phyloP scores from a whole-genome alignment of 2,797 vertebrate genomes.

The Sarcoramphus papa region DNA sequence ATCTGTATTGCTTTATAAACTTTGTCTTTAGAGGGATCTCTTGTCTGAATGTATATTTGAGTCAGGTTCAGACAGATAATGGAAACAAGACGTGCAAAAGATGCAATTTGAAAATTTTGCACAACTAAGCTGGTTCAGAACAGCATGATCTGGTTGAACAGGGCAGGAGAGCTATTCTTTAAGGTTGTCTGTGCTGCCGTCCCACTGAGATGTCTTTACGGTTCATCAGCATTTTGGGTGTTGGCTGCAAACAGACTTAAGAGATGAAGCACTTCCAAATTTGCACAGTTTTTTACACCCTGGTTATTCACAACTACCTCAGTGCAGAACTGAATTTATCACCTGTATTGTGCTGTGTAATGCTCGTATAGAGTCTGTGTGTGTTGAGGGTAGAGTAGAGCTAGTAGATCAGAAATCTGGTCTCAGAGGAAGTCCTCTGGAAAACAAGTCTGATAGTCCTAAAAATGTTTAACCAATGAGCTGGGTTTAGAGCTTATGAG shows the following conservation, averaged over 20 bases:
- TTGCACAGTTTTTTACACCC: not conserved
- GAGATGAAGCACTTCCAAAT: not conserved
- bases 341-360: not conserved
- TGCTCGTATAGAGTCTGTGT: not conserved
- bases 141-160: not conserved
- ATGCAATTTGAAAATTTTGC: not conserved
- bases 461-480: not conserved
- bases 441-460: not conserved
- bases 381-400: not conserved
- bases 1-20: not conserved
- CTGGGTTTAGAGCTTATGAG: not conserved
- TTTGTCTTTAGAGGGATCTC: not conserved
- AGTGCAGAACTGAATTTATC: not conserved
- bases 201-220: not conserved
- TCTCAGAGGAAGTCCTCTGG: not conserved
- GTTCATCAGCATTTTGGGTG: fast-evolving
- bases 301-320: fast-evolving
- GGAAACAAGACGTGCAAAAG: not conserved
- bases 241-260: not conserved
- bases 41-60: not conserved
- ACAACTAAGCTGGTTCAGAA: not conserved
- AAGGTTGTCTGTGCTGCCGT: not conserved
- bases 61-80: not conserved
- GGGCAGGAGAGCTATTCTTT: not conserved
- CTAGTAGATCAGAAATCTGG: no score